These are phyloP conservation scores for Mesorhabditis belari DNA, from an alignment of 2,888 invertebrate species.

Conservation along the genomic window DNA sequence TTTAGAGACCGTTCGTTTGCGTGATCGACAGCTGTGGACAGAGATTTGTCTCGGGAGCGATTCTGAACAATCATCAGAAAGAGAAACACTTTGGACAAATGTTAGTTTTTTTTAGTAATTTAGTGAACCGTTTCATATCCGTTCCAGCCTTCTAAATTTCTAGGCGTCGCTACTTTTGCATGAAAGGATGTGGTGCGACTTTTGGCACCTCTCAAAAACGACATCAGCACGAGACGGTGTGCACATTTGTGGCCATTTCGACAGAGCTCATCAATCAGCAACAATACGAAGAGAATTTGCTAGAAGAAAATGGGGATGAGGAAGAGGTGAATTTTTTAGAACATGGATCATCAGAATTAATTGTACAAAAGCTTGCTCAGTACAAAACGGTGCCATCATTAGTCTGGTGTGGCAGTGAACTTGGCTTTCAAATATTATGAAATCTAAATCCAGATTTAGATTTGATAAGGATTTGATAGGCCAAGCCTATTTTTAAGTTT, in stretches of 20 bases:
- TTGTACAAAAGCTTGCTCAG: too few relatives aligned
- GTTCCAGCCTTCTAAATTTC: constrained; percentile 12
- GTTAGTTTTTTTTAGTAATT: neutral
- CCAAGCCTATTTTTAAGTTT: too few relatives aligned
- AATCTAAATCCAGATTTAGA: too few relatives aligned
- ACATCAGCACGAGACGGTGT: constrained; percentile 24
- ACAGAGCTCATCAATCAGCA: constrained; percentile 2
- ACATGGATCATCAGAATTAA: too few relatives aligned
- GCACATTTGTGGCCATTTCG: too few relatives aligned
- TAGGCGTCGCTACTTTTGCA: constrained; percentile 41
- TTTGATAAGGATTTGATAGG: too few relatives aligned
- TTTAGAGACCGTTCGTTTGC: constrained; percentile 18
- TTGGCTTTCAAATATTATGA: too few relatives aligned
- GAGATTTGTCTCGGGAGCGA: constrained; percentile 28
- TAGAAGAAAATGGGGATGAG: constrained; percentile 2
- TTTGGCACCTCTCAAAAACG: constrained; percentile 24
- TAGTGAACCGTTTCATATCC: neutral
- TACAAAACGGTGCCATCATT: too few relatives aligned
- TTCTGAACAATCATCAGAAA: constrained; percentile 32
- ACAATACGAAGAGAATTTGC: constrained; percentile 4
- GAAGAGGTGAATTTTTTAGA: constrained; percentile 3
- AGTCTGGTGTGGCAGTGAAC: too few relatives aligned
- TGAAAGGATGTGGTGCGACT: constrained; percentile 39
- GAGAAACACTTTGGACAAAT: constrained; percentile 21
- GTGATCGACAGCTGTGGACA: constrained; percentile 18